phyloP scores from a whole-genome alignment of 2,797 vertebrate species.

The Acipenser transmontanus region DNA sequence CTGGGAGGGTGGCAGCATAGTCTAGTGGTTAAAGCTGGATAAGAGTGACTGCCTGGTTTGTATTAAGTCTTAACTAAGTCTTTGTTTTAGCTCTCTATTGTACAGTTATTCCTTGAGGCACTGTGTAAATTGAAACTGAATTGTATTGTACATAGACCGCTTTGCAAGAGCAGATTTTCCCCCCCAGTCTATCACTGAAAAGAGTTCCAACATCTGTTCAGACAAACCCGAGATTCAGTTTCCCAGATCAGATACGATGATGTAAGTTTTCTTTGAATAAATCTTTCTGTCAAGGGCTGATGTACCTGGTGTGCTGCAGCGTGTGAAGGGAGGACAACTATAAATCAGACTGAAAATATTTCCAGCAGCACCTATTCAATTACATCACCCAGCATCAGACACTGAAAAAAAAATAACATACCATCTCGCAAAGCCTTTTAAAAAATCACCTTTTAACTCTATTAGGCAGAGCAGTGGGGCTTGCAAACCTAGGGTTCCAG shows the following conservation, averaged over 20 bases:
- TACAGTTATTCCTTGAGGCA: no score
- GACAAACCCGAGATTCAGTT: conserved; percentile 41
- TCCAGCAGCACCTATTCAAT: conserved; percentile 67
- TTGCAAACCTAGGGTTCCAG: conserved; percentile 64
- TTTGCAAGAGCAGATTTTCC: no score
- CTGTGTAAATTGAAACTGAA: no score
- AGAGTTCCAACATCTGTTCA: conserved; percentile 52
- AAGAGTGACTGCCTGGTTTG: no score
- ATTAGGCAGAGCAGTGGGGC: conserved; percentile 65
- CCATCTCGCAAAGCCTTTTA: conserved; percentile 61
- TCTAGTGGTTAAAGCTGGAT: no score
- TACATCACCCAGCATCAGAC: conserved; percentile 66
- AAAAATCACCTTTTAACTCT: conserved; percentile 73
- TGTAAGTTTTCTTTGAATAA: conserved; percentile 56
- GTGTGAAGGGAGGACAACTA: conserved; percentile 27
- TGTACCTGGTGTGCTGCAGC: conserved; percentile 50
- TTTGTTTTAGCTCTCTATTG: no score
- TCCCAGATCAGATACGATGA: conserved; percentile 27
- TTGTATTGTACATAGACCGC: no score
- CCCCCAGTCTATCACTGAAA: conserved; percentile 30
- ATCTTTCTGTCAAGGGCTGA: conserved; percentile 49
- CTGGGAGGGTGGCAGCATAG: no score
- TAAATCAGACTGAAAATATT: conserved; percentile 37
- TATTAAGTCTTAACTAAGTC: no score
- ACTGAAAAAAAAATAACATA: conserved; percentile 44